phyloP scores from a whole-genome alignment of 2,113 vertebrate species.

The Ivindomyrus marchei region DNA sequence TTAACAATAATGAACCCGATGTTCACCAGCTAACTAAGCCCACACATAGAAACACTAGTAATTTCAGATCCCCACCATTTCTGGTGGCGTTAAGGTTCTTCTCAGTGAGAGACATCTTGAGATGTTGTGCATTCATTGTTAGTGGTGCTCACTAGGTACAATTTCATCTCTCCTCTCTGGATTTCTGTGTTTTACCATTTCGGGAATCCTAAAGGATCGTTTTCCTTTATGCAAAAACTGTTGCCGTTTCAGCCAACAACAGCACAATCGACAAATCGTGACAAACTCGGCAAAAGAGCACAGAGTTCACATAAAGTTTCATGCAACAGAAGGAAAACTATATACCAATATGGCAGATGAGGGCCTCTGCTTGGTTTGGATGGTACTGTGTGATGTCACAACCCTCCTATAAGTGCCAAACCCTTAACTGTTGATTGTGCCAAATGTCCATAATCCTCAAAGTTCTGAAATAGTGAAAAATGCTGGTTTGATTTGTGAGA shows the following conservation, averaged over 20 bases:
- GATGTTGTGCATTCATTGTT: background rate
- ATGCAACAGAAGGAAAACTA: background rate
- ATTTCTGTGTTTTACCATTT: background rate
- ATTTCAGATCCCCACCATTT: background rate
- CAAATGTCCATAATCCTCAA: background rate
- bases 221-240: background rate
- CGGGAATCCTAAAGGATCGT: background rate
- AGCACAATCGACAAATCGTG: background rate
- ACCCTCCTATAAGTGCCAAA: background rate
- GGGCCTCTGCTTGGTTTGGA: background rate
- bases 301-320: background rate
- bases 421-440: background rate
- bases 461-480: background rate
- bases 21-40: background rate
- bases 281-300: background rate
- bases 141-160: background rate
- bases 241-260: background rate
- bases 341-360: background rate
- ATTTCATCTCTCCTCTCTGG: background rate
- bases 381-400: background rate
- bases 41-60: background rate
- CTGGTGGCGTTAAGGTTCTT: background rate
- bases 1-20: background rate
- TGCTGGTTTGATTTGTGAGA: background rate
- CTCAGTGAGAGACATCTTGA: background rate